Evolutionary conservation across 2,797 vertebrate genomes (phyloP).

Genomic region (Distichodus sexfasciatus): DNA sequence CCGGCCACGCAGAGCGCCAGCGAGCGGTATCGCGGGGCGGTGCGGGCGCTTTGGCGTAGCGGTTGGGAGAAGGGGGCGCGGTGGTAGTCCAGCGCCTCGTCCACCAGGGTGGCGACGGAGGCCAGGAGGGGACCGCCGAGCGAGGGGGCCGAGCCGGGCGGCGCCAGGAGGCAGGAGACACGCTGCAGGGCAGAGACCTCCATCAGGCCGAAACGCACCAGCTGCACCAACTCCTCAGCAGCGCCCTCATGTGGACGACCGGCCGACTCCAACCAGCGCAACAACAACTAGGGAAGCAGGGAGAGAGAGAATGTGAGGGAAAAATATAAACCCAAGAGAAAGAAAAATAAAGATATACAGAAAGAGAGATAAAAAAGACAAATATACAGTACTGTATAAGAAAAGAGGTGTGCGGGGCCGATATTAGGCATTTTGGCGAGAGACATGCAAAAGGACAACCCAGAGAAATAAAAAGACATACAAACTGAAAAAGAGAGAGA

Average conservation of each 20-base stretch:
- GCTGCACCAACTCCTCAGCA: constrained; percentile 89
- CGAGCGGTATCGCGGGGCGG: constrained; percentile 88
- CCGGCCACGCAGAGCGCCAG: constrained; percentile 90
- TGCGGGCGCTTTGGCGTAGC: constrained; percentile 86
- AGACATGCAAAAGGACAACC: too few species aligned
- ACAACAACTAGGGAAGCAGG: constrained; percentile 77
- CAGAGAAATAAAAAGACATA: neutral
- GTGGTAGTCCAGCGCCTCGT: constrained; percentile 93
- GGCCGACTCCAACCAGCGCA: constrained; percentile 92
- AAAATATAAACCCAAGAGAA: neutral
- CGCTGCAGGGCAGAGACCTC: constrained; percentile 85
- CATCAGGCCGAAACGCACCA: constrained; percentile 93
- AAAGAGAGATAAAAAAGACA: neutral
- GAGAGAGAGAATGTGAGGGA: constrained; percentile 2
- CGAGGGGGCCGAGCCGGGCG: constrained; percentile 85
- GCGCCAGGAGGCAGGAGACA: constrained; percentile 79
- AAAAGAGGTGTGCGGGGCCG: too few species aligned
- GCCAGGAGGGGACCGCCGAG: too few species aligned
- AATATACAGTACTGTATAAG: too few species aligned
- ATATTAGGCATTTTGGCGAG: too few species aligned
- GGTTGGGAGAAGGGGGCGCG: constrained; percentile 89
- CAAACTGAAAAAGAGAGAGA: constrained; percentile 1
- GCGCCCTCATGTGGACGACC: constrained; percentile 89
- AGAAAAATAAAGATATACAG: neutral
- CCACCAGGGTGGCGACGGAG: constrained; percentile 81